Base-by-base conservation (phyloP, 1,140 invertebrate genomes). In the Lucilia sericata region DNA sequence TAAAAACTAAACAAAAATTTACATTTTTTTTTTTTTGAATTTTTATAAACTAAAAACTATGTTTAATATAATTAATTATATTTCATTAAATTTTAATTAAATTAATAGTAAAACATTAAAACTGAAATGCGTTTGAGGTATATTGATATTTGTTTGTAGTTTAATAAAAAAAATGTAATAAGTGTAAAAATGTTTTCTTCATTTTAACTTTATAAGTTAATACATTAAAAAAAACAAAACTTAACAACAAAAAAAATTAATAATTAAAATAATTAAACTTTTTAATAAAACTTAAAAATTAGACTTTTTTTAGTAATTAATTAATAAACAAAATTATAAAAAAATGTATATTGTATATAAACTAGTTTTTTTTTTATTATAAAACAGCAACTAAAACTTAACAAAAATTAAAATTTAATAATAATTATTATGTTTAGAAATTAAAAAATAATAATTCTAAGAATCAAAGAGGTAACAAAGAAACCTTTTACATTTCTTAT, bases 101-200 rank as follows among this genome's bases (percentile, higher is more conserved):
- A 80, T 51, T 80, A 51, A 80, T 80, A 80, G 76, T 80, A 80
- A 80, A 80, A 88, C 88, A 88, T 88, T 88, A 88, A 89, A 90
- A 90, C 88, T 90, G 89, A 90, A 90, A 90, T 90, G 89, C 89
- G 88, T 90, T 85, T 90, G 89, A 90, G 89, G 89, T 90, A 90
- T 90, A 90, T 90, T 87, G 89, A 90, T 90, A 88, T 90, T 90
- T 89, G 87, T 90, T 90, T 88, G 86, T 89, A 88, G 88, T 90
- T 88, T 87, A 51, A 19, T 42, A 42, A 42, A 42, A 8, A 42
- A 42, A 42, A 42, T 8, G 8, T 4, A 3, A 42, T 42, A 42
- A 8, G 5, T 42, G 10, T 42, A 10, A 55, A 55, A 78, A 80
- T 47, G 17, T 80, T 78, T 78, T 70, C n/a, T 65, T 80, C 51